Evolutionary conservation across 2,888 invertebrate species (phyloP).

Genomic region (Troides aeacus): DNA sequence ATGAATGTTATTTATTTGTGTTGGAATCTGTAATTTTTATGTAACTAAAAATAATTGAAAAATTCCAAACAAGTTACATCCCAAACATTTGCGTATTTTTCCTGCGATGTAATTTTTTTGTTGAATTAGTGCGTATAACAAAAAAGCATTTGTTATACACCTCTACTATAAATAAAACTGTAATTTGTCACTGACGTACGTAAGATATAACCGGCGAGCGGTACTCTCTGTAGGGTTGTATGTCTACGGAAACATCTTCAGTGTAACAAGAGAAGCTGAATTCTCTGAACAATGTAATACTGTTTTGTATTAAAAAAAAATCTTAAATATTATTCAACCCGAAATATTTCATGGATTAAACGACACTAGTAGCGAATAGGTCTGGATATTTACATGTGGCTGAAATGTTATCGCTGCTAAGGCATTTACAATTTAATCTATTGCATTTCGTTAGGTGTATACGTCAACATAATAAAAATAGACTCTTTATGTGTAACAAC

Average conservation of each 20-base stretch:
- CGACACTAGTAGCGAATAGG: no score
- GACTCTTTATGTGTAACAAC: no score
- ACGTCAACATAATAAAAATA: not conserved
- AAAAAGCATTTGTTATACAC: conserved; percentile 13
- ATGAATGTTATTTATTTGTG: not conserved
- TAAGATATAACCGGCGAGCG: conserved; percentile 1
- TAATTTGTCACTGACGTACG: conserved; percentile 23
- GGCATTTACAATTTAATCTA: no score
- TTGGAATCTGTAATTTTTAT: not conserved
- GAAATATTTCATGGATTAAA: not conserved
- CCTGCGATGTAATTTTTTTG: not conserved
- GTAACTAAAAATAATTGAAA: not conserved
- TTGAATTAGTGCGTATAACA: not conserved
- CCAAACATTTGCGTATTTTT: conserved; percentile 3
- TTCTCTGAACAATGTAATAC: not conserved
- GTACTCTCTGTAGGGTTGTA: conserved; percentile 16
- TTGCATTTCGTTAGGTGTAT: no score
- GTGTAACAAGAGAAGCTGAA: not conserved
- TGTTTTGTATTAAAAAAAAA: no score
- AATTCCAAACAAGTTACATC: not conserved
- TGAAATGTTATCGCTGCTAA: no score
- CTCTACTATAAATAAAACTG: conserved; percentile 22
- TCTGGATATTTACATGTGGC: not conserved
- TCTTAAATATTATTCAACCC: not conserved
- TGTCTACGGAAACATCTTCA: not conserved